phyloP scores from a whole-genome alignment of 1,140 invertebrate species.

The Drosophila sp. region DNA sequence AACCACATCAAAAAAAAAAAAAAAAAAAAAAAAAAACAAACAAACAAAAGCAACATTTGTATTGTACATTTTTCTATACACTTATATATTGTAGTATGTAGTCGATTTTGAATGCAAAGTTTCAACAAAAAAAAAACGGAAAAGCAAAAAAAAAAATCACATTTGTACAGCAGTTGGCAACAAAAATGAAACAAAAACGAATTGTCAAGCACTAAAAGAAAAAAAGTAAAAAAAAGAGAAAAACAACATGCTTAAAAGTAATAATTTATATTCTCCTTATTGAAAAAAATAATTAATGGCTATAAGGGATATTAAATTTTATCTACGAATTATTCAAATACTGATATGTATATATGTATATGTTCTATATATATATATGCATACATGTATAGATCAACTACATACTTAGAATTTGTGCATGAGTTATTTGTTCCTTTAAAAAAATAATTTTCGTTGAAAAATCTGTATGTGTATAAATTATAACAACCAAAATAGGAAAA shows the following conservation, averaged over 20 bases:
- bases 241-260: conserved; percentile 42
- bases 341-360: conserved; percentile 36
- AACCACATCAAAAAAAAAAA: conserved; percentile 31
- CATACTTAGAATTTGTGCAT: conserved; percentile 36
- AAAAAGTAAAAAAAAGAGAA: conserved; percentile 60
- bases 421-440: conserved; percentile 49
- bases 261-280: conserved; percentile 45
- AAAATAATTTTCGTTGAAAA: conserved; percentile 30
- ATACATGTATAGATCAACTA: conserved; percentile 32
- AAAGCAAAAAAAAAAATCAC: conserved; percentile 46
- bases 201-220: conserved; percentile 67
- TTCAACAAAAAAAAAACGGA: conserved; percentile 11
- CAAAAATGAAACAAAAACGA: conserved; percentile 52
- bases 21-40: conserved; percentile 36
- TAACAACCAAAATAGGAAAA: conserved; percentile 19
- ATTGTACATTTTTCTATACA: conserved; percentile 74
- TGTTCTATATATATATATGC: conserved; percentile 41
- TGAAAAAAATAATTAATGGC: conserved; percentile 49
- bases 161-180: conserved; percentile 73
- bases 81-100: conserved; percentile 52
- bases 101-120: conserved; percentile 45
- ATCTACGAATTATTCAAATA: conserved; percentile 45
- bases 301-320: conserved; percentile 61
- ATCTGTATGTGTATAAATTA: conserved; percentile 41
- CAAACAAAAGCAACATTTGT: conserved; percentile 58